Base-by-base conservation (phyloP, 2,113 vertebrate genomes). In the Acanthisitta chloris region DNA sequence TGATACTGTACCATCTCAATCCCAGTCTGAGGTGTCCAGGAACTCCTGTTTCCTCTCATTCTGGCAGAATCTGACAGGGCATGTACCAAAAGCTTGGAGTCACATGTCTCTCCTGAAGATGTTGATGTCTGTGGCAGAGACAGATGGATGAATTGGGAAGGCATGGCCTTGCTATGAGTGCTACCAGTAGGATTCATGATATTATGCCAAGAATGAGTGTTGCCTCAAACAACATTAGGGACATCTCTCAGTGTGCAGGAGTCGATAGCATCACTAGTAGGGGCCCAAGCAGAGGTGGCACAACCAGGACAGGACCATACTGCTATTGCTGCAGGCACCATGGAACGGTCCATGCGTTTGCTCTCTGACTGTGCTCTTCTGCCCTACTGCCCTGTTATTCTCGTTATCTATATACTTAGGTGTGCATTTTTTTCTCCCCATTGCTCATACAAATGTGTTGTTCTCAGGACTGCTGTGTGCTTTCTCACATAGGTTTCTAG, bases 51-150 rank as follows among this genome's bases (percentile, higher is more conserved):
- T 93, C 21, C 48, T 62, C 28, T 69, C 2, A 14, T 45, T 40
- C 40, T 87, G 59, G 29, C 52, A 67, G 58, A 62, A 67, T 87
- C 42, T 72, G 49, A 20, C 25, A 52, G 54, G 26, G 43, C 18
- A 7, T 23, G 13, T 1, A 7, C 40, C 46, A 62, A 77, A 36
- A 43, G 10, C 33, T 83, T 2, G 0, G 5, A 48, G 10, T 52
- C 42, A 21, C 10, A 40, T 43, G 12, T 67, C 16, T 66, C n/a
- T 82, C 29, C 40, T 91, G 77, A 84, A 72, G 57, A 40, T 79
- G 17, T 38, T 84, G 45, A 25, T 85, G 57, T 64, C 61, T 62
- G 18, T 51, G 36, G 43, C 46, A 66, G 62, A 69, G 42, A 17
- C 62, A 7, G 29, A 49, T 46, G 23, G 38, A 24, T 73, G 43